phyloP scores from a whole-genome alignment of 2,797 vertebrate species.

The Todus mexicanus region DNA sequence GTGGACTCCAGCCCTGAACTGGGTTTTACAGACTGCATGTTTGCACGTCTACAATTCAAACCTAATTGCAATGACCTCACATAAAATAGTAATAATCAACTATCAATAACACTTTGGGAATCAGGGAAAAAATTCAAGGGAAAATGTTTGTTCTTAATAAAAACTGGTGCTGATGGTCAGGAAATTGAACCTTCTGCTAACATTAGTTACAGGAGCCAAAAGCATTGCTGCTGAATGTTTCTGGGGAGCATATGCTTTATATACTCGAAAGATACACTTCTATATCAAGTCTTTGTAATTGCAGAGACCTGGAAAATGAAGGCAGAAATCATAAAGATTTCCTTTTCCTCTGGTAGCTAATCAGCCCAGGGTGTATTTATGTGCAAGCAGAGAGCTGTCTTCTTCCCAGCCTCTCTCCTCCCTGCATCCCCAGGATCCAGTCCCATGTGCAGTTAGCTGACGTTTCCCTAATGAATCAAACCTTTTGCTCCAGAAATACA shows the following conservation, averaged over 20 bases:
- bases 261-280: background rate
- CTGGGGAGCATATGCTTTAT: slow-evolving; percentile 43
- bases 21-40: background rate
- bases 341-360: slow-evolving; percentile 22
- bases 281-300: background rate
- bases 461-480: slow-evolving; percentile 26
- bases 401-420: background rate
- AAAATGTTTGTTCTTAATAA: slow-evolving; percentile 4
- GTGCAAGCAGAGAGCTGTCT: background rate
- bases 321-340: slow-evolving; percentile 9
- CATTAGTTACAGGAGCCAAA: slow-evolving; percentile 20
- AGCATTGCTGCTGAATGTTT: slow-evolving; percentile 15
- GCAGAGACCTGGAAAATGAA: background rate
- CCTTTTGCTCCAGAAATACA: slow-evolving; percentile 32
- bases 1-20: background rate
- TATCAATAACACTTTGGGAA: background rate
- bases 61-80: background rate
- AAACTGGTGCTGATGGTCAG: background rate
- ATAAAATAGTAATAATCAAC: slow-evolving; percentile 14
- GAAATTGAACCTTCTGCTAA: slow-evolving; percentile 42
- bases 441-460: background rate
- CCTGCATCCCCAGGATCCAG: background rate
- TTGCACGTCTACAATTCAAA: background rate
- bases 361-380: background rate
- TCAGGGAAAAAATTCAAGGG: background rate